Base-by-base conservation (phyloP, 2,888 invertebrate genomes). In the Tupiocoris notatus region DNA sequence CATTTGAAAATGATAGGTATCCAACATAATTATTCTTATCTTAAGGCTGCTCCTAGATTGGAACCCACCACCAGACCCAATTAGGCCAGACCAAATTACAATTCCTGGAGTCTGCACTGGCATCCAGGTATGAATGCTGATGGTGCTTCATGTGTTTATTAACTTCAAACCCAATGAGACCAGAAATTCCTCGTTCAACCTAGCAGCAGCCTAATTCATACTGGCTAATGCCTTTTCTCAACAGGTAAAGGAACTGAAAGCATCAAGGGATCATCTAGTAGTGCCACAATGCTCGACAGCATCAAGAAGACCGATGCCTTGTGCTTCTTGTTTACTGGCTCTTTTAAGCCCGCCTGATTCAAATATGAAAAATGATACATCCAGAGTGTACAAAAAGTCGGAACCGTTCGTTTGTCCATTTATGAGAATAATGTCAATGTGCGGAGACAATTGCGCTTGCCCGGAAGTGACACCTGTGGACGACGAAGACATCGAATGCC, bases 231-330 rank as follows among this genome's bases (percentile, higher is more conserved):
- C n/a, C n/a, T n/a, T n/a, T n/a, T n/a, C n/a, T n/a, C n/a, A n/a
- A n/a, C 21, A 67, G 67, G 57, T 56, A 6, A 22, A 20, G 9
- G 22, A 67, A 56, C 67, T 67, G 7, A 22, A 70, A 18, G 24
- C n/a, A 39, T 7, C 6, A n/a, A 58, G 70, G 23, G 59, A 70
- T 2, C 25, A 58, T 18, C 59, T 70, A 0, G 7, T 70, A 20
- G 70, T 70, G 7, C 70, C 70, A 16, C 70, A 58, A 18, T 70
- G 70, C 54, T 58, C 24, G 18, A 25, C 59, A 24, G 22, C 70
- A 0, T 70, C 70, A 2, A 58, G 70, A 16, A 21, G 24, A 18
- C 22, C 59, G 2, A 70, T 70, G 70, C 70, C 70, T 25, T 70
- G 70, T 23, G 58, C 70, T 16, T 16, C 20, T 2, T 70, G 70